A percentile compares a stretch with the other conserved stretches of the same genome.
Evolutionary conservation across 2,113 vertebrate species (phyloP).

Genomic region (Osmerus mordax): DNA sequence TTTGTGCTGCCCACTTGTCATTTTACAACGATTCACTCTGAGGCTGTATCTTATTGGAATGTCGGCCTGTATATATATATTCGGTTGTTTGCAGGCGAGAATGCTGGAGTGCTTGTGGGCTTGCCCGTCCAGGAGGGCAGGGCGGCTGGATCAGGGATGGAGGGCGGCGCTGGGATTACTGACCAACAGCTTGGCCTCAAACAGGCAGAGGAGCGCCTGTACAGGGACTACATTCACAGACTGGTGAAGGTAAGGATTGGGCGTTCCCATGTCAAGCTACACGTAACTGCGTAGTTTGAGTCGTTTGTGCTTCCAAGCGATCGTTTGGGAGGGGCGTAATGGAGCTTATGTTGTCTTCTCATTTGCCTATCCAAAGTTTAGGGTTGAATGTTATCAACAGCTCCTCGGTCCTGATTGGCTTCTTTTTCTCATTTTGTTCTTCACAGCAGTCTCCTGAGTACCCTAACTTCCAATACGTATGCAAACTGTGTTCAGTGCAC

Average conservation of each 20-base stretch:
- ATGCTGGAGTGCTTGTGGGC: slow-evolving; percentile 64
- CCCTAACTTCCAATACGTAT: slow-evolving; percentile 95
- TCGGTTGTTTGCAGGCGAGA: slow-evolving; percentile 67
- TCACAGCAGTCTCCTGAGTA: slow-evolving; percentile 91
- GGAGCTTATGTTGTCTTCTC: neutral
- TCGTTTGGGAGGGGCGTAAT: neutral
- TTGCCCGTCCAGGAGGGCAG: slow-evolving; percentile 57
- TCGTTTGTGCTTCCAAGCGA: neutral
- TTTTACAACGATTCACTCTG: no score
- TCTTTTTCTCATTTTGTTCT: slow-evolving; percentile 40
- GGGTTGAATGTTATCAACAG: neutral
- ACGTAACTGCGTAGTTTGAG: neutral
- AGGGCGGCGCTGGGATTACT: slow-evolving; percentile 77
- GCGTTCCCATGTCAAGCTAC: neutral
- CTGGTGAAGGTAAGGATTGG: slow-evolving; percentile 81
- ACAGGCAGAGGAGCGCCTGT: slow-evolving; percentile 94
- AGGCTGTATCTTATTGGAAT: neutral
- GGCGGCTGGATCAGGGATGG: slow-evolving; percentile 59
- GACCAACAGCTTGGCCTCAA: slow-evolving; percentile 95
- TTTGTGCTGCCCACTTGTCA: no score
- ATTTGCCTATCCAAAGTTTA: slow-evolving; percentile 11
- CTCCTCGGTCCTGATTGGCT: neutral
- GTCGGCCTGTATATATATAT: slow-evolving; percentile 3
- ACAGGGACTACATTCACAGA: slow-evolving; percentile 94
- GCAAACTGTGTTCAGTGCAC: slow-evolving; percentile 95